Conservation (phyloP, 2,797 vertebrate species). For the Amphiprion clarkii region DNA sequence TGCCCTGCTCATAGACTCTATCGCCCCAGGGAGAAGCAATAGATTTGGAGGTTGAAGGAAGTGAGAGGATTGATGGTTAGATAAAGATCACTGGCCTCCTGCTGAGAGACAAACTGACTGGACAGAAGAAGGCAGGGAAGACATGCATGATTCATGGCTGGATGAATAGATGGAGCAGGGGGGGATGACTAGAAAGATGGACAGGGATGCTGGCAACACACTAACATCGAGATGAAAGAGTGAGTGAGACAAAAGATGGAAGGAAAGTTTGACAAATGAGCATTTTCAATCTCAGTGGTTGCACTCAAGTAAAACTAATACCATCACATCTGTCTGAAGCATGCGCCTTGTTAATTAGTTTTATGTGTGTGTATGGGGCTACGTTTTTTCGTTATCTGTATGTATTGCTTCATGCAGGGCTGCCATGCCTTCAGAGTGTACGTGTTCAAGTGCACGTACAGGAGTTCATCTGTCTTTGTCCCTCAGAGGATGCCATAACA, state of each 20-base stretch:
- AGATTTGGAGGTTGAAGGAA: constrained; percentile 21
- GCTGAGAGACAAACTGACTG: constrained; percentile 51
- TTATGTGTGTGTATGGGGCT: constrained; percentile 2
- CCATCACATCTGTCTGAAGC: constrained; percentile 44
- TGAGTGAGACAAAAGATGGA: constrained; percentile 7
- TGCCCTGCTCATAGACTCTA: neutral
- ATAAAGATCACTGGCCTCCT: constrained; percentile 46
- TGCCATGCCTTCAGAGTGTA: constrained; percentile 5
- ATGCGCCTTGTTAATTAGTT: constrained; percentile 19
- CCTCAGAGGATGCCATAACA: constrained; percentile 10
- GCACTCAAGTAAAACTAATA: constrained; percentile 45
- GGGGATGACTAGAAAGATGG: constrained; percentile 20
- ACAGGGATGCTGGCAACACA: constrained; percentile 29
- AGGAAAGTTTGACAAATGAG: constrained; percentile 21
- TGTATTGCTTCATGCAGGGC: neutral
- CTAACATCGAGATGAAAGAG: constrained; percentile 30
- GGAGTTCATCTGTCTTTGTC: constrained; percentile 18
- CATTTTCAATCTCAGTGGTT: constrained; percentile 27
- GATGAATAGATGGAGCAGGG: constrained; percentile 21
- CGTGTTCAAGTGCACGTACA: constrained; percentile 18
- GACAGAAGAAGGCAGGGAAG: constrained; percentile 34
- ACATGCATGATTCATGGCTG: constrained; percentile 51
- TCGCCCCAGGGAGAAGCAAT: constrained; percentile 19
- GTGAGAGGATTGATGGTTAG: constrained; percentile 42
- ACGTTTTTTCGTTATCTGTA: neutral